Percentiles rank a stretch among this genome's conserved stretches.
phyloP scores from a whole-genome alignment of 2,888 invertebrate species.

The Trichogramma evanescens region DNA sequence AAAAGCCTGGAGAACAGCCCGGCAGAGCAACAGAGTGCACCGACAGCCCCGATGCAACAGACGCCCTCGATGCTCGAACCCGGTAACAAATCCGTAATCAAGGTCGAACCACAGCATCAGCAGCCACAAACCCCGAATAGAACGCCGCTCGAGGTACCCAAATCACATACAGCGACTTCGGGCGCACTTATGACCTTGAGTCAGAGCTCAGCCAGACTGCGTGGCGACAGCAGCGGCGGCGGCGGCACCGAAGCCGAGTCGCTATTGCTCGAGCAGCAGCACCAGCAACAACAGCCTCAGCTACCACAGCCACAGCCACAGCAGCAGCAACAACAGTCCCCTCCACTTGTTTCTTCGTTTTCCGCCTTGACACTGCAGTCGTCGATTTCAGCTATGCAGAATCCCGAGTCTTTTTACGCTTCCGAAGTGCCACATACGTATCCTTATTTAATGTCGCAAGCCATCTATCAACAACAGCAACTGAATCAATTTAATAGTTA shows the following conservation, averaged over 20 bases:
- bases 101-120: conserved; percentile 15
- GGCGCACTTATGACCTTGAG: conserved; percentile 42
- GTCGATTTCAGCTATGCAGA: too few species aligned
- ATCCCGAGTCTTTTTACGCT: too few species aligned
- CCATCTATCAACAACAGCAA: too few species aligned
- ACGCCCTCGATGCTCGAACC: not conserved
- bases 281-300: conserved; percentile 2
- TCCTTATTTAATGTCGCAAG: too few species aligned
- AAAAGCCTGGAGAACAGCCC: conserved; percentile 39
- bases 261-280: conserved; percentile 14
- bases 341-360: not conserved
- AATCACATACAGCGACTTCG: conserved; percentile 32
- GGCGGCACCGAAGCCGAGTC: conserved; percentile 9
- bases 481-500: too few species aligned
- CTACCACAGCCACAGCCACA: conserved; percentile 21
- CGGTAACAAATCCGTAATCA: not conserved
- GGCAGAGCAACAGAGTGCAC: conserved; percentile 25
- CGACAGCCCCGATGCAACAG: not conserved
- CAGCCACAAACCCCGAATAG: conserved; percentile 26
- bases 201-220: conserved; percentile 49
- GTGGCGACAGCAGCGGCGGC: conserved; percentile 37
- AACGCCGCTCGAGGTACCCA: conserved; percentile 21
- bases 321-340: conserved; percentile 31
- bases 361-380: too few species aligned
- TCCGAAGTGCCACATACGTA: too few species aligned